Evolutionary conservation across 2,888 invertebrate species (phyloP).

Genomic region (Diarsia dahlii): DNA sequence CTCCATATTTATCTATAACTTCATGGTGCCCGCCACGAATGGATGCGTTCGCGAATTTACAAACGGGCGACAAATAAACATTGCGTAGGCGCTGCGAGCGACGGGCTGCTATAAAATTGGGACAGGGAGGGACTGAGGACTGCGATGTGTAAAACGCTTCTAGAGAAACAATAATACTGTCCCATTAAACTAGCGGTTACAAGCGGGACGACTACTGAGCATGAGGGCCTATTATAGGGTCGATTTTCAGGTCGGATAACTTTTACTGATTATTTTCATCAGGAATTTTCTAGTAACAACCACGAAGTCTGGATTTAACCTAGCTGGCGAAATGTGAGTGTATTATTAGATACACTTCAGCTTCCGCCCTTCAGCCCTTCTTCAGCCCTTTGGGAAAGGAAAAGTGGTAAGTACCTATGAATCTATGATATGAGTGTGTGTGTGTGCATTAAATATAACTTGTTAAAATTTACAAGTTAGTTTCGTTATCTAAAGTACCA

Average conservation of each 20-base stretch:
- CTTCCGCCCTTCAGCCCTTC: too few species aligned
- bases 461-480: too few species aligned
- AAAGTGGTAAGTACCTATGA: too few species aligned
- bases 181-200: background rate
- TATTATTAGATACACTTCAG: too few species aligned
- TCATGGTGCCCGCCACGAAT: slow-evolving; percentile 43
- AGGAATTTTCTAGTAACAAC: background rate
- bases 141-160: background rate
- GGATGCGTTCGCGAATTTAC: slow-evolving; percentile 59
- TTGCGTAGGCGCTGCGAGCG: slow-evolving; percentile 12
- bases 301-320: too few species aligned
- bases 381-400: too few species aligned
- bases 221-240: background rate
- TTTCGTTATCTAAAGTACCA: too few species aligned
- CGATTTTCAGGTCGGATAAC: background rate
- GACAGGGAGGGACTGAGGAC: slow-evolving; percentile 38
- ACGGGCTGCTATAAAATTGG: slow-evolving; percentile 39
- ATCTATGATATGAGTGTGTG: too few species aligned
- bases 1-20: too few species aligned
- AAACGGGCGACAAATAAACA: slow-evolving; percentile 58
- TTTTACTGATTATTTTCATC: background rate
- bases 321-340: too few species aligned
- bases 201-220: background rate
- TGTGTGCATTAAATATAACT: too few species aligned
- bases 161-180: background rate